phyloP scores from a whole-genome alignment of 2,888 invertebrate genomes.

The Idaea straminata region DNA sequence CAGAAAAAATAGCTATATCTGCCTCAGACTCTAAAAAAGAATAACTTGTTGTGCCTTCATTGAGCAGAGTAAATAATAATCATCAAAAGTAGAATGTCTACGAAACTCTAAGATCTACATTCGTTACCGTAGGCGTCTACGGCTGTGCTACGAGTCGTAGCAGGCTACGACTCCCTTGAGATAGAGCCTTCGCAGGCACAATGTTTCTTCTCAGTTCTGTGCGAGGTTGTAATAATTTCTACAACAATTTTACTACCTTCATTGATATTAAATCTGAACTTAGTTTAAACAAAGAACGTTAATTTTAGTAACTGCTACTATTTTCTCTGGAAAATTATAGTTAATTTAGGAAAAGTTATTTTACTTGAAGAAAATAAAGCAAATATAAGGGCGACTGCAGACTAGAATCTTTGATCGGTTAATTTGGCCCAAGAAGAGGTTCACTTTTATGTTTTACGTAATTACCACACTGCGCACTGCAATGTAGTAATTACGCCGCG shows the following conservation, averaged over 20 bases:
- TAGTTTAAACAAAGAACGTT: conserved; percentile 12
- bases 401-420: no score
- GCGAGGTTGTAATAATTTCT: conserved; percentile 62
- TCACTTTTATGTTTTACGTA: background rate
- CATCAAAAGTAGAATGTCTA: conserved; percentile 26
- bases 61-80: background rate
- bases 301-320: background rate
- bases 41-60: no score
- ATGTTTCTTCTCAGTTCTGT: conserved; percentile 56
- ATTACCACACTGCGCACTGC: background rate
- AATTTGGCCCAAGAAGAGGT: no score
- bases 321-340: background rate
- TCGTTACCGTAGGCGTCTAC: conserved; percentile 61
- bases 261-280: conserved; percentile 4
- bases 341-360: no score
- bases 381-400: no score
- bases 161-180: conserved; percentile 69
- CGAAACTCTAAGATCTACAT: conserved; percentile 47
- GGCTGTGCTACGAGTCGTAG: conserved; percentile 67
- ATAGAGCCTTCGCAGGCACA: conserved; percentile 57
- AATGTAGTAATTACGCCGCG: no score
- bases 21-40: no score
- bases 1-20: no score
- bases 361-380: no score
- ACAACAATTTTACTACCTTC: conserved; percentile 37